These are phyloP conservation scores for Drosophila bocqueti DNA, from an alignment of 1,140 invertebrate species.

Conservation along the genomic window DNA sequence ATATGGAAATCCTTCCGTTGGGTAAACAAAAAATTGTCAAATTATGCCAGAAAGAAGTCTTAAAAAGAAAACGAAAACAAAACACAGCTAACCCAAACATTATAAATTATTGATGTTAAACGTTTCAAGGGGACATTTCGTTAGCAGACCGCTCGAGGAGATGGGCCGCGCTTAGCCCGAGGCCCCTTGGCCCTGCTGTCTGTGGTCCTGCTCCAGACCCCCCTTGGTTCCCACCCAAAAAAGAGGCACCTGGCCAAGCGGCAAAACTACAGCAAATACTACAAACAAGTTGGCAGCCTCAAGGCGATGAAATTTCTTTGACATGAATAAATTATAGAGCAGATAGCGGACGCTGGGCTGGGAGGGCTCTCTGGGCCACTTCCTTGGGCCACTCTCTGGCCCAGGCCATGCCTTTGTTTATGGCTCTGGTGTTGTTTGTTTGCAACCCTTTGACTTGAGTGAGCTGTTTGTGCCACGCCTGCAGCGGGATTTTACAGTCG, in stretches of 20 bases:
- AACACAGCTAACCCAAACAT: constrained; percentile 42
- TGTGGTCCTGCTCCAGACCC: not conserved
- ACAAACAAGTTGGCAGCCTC: constrained; percentile 60
- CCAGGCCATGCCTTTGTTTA: constrained; percentile 24
- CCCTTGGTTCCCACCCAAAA: not conserved
- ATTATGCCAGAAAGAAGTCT: constrained; percentile 37
- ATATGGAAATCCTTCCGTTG: constrained; percentile 17
- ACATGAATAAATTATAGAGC: constrained; percentile 76
- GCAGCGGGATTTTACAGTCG: constrained; percentile 34
- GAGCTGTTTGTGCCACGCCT: constrained; percentile 28
- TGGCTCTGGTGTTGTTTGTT: constrained; percentile 27
- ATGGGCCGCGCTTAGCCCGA: not conserved
- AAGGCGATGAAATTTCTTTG: constrained; percentile 77
- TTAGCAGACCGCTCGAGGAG: constrained; percentile 51
- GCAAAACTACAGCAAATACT: constrained; percentile 53
- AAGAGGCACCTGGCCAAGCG: constrained; percentile 52
- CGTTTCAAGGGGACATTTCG: constrained; percentile 66
- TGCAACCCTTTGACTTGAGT: constrained; percentile 44
- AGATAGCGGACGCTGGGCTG: constrained; percentile 9
- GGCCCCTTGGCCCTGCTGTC: not conserved
- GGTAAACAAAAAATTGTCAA: constrained; percentile 38
- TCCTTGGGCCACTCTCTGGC: constrained; percentile 13
- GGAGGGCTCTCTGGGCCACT: constrained; percentile 25
- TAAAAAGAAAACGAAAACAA: constrained; percentile 26
- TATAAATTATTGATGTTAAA: constrained; percentile 78